Evolutionary conservation across 2,888 invertebrate species (phyloP).

Genomic region (Nomada ruficornis): DNA sequence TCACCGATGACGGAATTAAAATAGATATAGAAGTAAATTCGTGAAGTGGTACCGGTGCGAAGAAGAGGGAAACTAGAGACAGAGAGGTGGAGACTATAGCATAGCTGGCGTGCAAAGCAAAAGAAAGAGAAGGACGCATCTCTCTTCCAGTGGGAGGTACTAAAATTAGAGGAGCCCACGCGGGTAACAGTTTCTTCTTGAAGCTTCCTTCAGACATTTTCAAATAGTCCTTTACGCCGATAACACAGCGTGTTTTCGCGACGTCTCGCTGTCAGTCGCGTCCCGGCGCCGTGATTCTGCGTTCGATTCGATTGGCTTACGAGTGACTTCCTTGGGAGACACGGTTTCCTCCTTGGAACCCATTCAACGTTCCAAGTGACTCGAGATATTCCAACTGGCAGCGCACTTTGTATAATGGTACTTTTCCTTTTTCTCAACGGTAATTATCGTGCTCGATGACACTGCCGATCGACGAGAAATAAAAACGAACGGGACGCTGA

Average conservation of each 20-base stretch:
- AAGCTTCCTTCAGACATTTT: conserved; percentile 72
- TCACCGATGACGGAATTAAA: conserved; percentile 73
- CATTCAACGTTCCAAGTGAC: conserved; percentile 37
- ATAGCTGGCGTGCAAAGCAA: background rate
- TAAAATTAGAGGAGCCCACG: conserved; percentile 78
- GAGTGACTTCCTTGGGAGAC: conserved; percentile 33
- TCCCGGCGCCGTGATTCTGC: conserved; percentile 43
- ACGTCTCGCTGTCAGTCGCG: conserved; percentile 49
- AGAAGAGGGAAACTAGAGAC: conserved; percentile 10
- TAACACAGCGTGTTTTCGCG: conserved; percentile 66
- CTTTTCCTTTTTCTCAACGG: background rate
- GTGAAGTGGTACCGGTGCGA: conserved; percentile 38
- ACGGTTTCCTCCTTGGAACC: conserved; percentile 42
- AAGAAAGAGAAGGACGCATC: conserved; percentile 49
- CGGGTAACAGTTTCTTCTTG: conserved; percentile 64
- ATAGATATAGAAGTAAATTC: conserved; percentile 65
- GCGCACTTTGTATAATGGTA: conserved; percentile 10
- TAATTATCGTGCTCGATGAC: conserved; percentile 14
- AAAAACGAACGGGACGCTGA: background rate
- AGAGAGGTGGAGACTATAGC: conserved; percentile 38
- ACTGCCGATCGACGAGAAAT: background rate
- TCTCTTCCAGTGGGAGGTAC: conserved; percentile 76
- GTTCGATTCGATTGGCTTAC: conserved; percentile 44
- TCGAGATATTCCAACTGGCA: conserved; percentile 34
- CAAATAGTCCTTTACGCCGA: conserved; percentile 75